These are phyloP conservation scores for Bellardia bayeri DNA, from an alignment of 2,888 invertebrate species.

Conservation along the genomic window DNA sequence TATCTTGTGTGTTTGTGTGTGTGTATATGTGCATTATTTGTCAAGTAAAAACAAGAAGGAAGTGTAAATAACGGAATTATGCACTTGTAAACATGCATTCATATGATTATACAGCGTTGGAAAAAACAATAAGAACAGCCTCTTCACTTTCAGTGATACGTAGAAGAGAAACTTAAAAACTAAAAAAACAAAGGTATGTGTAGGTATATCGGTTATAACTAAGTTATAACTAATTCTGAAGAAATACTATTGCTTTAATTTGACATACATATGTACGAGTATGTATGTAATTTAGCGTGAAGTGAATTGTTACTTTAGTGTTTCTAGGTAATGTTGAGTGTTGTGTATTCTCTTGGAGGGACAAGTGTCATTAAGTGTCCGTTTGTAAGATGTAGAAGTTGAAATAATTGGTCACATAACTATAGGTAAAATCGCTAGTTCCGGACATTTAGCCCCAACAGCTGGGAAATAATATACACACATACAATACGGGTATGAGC, in stretches of 20 bases:
- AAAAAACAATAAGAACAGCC: no score
- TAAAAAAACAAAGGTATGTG: background rate
- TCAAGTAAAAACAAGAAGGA: constrained; percentile 59
- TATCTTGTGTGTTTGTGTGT: background rate
- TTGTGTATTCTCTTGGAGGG: no score
- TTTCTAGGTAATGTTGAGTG: no score
- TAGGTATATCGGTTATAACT: background rate
- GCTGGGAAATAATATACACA: background rate
- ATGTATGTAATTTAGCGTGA: no score
- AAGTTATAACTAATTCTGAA: background rate
- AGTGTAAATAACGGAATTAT: constrained; percentile 63
- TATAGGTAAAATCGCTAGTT: no score
- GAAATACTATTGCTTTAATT: background rate
- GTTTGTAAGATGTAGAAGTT: no score
- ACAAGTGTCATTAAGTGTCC: no score
- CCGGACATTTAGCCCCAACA: no score
- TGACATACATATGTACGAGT: background rate
- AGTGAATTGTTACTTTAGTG: no score
- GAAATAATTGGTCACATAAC: no score
- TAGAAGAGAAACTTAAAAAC: no score
- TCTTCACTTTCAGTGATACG: no score
- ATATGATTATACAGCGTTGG: background rate
- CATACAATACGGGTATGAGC: background rate
- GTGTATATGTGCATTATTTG: constrained; percentile 39
- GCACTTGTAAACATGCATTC: constrained; percentile 54